Evolutionary conservation across 2,888 invertebrate genomes (phyloP), one percentile per base, ranked within the genome.

Genomic region (Trichacis sp.): DNA sequence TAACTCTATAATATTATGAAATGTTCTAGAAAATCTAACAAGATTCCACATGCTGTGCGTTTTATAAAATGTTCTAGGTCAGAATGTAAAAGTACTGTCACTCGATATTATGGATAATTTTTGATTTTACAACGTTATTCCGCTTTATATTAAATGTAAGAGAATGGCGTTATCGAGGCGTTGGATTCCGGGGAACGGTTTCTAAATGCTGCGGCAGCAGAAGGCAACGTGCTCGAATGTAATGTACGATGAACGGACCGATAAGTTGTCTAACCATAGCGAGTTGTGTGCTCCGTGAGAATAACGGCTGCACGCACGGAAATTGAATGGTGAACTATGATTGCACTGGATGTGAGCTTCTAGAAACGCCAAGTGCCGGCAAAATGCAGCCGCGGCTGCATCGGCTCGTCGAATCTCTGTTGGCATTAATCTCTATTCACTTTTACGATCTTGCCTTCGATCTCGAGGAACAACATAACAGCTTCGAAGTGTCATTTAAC

Each of bases 251-350:
- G 47, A 56, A 49, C 48, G 51, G 47, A 49, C 15, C 52, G 53
- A 63, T 63, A 57, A 57, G 45, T 57, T 49, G 9, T 12, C 42
- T 12, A 53, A 59, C 43, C 15, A 43, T 47, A 18, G 40, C 36
- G 42, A 24, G 43, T 36, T 19, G 33, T 19, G 33, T 40, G 19
- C 18, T 20, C n/a, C 18, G 30, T 20, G 54, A 58, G 43, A 63
- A 50, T 57, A 63, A 62, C 52, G 62, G 48, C 48, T 45, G 55
- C 49, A 59, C 56, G 64, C 56, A 59, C 56, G 56, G 59, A 49
- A 64, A 64, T 60, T 60, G 59, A 60, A 64, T 53, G 52, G 59
- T 56, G 59, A 64, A 60, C 64, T 64, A 64, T 64, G 64, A 64
- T 64, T 64, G 51, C 64, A 56, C 51, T 59, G 56, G 59, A 55